A percentile compares a stretch with the other conserved stretches of the same genome.
Evolutionary conservation across 2,113 vertebrate genomes (phyloP).

Genomic region (Scopus umbretta): DNA sequence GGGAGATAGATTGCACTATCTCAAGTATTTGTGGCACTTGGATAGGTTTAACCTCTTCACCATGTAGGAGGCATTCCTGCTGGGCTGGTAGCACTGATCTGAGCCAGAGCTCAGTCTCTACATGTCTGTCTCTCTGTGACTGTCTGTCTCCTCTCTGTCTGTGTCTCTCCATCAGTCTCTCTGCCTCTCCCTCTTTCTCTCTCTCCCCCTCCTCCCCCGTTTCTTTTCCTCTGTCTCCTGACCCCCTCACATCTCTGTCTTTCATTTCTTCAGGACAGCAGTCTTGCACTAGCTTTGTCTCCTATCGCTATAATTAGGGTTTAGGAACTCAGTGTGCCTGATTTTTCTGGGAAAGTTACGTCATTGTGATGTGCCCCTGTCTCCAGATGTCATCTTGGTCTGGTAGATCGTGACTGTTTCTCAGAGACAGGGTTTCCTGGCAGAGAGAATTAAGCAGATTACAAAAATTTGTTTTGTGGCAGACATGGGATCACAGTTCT

Average conservation of each 20-base stretch:
- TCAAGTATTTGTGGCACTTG: not conserved
- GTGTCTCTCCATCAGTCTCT: not conserved
- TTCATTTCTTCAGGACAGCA: not conserved
- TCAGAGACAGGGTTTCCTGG: not conserved
- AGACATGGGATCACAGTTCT: not conserved
- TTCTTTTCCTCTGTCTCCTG: too few species aligned
- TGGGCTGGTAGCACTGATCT: not conserved
- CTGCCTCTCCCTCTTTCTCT: not conserved
- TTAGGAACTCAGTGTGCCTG: not conserved
- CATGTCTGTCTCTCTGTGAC: not conserved
- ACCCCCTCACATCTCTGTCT: not conserved
- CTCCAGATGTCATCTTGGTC: rapidly evolving
- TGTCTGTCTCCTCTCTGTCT: not conserved
- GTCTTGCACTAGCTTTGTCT: not conserved
- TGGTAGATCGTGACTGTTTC: not conserved
- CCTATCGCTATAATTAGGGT: not conserved
- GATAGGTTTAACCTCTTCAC: not conserved
- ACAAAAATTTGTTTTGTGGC: not conserved
- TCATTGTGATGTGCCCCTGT: not conserved
- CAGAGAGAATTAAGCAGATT: not conserved
- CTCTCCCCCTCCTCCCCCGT: too few species aligned
- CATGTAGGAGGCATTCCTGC: not conserved
- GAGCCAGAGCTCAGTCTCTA: not conserved
- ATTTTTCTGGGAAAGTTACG: not conserved
- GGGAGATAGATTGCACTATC: too few species aligned